A percentile compares a stretch with the other conserved stretches of the same genome.
Evolutionary conservation across 2,113 vertebrate genomes (phyloP).

Genomic region (Hippocampus guttulatus): DNA sequence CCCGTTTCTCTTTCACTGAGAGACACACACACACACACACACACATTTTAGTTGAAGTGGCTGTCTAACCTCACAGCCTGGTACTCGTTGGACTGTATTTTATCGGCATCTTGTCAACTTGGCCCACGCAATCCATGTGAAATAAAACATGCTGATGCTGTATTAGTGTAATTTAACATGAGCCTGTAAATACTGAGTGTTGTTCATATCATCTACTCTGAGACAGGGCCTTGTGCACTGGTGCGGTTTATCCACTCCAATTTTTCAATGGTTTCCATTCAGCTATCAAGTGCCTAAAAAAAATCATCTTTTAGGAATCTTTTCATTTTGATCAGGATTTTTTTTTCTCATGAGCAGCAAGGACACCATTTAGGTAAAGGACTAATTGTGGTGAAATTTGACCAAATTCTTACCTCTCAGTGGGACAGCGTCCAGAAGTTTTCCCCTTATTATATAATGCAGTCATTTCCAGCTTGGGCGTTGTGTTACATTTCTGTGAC

Average conservation of each 20-base stretch:
- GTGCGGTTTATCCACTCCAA: neutral
- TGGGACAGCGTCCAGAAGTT: neutral
- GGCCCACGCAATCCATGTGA: conserved; percentile 43
- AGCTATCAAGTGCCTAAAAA: neutral
- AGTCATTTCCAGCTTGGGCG: neutral
- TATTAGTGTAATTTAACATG: conserved; percentile 20
- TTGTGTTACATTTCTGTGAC: neutral
- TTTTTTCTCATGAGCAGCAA: neutral
- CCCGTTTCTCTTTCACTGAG: neutral
- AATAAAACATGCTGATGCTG: conserved; percentile 36
- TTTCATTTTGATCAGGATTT: neutral
- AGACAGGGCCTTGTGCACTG: neutral
- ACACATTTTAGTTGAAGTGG: conserved; percentile 25
- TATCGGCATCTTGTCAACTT: conserved; percentile 45
- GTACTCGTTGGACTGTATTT: conserved; percentile 70
- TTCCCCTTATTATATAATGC: neutral
- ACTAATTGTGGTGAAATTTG: neutral
- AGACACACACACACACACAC: neutral
- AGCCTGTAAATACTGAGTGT: neutral
- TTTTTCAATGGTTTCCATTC: neutral
- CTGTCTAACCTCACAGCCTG: conserved; percentile 64
- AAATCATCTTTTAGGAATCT: neutral
- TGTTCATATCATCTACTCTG: neutral
- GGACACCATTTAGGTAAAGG: neutral
- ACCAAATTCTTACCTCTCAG: neutral